These are phyloP conservation scores for Adoxophyes honmai DNA, from an alignment of 1,140 invertebrate genomes.

Conservation along the genomic window DNA sequence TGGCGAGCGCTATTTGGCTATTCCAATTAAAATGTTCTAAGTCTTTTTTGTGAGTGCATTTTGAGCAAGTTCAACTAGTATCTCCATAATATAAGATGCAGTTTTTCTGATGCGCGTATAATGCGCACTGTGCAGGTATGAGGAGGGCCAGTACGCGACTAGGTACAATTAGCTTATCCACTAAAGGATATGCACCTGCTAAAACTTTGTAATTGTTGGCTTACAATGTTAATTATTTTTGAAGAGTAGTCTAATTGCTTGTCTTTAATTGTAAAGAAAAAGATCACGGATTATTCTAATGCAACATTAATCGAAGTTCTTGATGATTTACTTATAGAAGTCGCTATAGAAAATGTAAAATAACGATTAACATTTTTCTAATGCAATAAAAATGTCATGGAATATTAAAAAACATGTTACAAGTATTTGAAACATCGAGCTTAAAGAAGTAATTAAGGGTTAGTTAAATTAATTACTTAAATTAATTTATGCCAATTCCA, in stretches of 20 bases:
- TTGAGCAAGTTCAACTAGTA: constrained; percentile 34
- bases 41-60: constrained; percentile 27
- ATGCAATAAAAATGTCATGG: no score
- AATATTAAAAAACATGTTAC: no score
- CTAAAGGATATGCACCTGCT: constrained; percentile 60
- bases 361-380: no score
- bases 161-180: constrained; percentile 38
- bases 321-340: no score
- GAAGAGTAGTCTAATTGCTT: constrained; percentile 30
- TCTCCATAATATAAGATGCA: constrained; percentile 41
- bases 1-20: constrained; percentile 30
- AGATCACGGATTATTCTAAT: constrained; percentile 23
- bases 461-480: no score
- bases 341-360: no score
- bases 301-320: constrained; percentile 24
- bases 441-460: no score
- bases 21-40: constrained; percentile 19
- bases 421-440: no score
- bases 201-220: constrained; percentile 47
- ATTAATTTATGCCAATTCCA: no score
- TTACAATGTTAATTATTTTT: constrained; percentile 47
- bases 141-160: constrained; percentile 31
- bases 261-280: no score
- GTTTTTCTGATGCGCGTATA: constrained; percentile 37
- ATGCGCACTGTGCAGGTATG: constrained; percentile 51